Evolutionary conservation across 2,113 vertebrate species (phyloP).

Genomic region (Herpailurus yagouaroundi): DNA sequence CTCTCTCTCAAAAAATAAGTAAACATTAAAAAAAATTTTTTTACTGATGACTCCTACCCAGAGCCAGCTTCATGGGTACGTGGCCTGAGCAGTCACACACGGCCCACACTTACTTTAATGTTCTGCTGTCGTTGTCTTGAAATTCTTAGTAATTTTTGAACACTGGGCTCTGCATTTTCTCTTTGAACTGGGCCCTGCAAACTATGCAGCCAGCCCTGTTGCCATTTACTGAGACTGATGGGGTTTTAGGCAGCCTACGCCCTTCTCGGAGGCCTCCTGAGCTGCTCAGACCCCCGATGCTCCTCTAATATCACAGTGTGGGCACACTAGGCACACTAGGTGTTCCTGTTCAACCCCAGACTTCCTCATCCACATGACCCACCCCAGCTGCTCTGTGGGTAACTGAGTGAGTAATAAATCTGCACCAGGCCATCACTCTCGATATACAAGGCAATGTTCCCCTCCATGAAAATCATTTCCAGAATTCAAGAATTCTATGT

Average conservation of each 20-base stretch:
- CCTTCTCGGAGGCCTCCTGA: background rate
- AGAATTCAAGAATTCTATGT: constrained; percentile 6
- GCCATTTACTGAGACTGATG: background rate
- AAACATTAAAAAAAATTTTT: no score
- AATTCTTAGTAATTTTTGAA: background rate
- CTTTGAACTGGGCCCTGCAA: background rate
- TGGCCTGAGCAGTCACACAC: background rate
- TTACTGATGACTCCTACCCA: fast-evolving
- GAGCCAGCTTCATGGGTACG: fast-evolving
- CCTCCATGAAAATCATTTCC: background rate
- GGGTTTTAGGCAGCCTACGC: background rate
- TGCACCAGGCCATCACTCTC: background rate
- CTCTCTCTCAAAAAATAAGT: no score
- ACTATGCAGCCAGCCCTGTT: background rate
- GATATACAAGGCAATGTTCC: background rate
- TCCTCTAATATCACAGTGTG: background rate
- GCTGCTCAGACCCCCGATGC: background rate
- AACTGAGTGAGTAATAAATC: background rate
- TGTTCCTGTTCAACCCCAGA: background rate
- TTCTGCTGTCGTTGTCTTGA: background rate
- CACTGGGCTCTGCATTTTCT: background rate
- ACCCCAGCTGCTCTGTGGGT: background rate
- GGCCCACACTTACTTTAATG: background rate
- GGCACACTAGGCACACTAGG: background rate
- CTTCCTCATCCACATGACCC: background rate